Evolutionary conservation across 1,140 invertebrate genomes (phyloP).

Genomic region (Brachionus rubens): DNA sequence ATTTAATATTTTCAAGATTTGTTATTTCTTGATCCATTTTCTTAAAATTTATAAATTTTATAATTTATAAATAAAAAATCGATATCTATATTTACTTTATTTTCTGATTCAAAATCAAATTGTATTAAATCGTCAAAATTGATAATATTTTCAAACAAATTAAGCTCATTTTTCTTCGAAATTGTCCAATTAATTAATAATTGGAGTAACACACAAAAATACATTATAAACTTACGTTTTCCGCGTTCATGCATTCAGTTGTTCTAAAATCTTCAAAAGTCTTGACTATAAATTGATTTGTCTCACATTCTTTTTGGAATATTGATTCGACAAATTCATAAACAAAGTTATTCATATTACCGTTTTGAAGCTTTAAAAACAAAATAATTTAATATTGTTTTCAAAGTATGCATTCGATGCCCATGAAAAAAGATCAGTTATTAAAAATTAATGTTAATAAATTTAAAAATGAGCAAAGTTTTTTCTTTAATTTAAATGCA

Average conservation of each 20-base stretch:
- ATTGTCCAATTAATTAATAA: not conserved
- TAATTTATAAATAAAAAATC: too few relatives aligned
- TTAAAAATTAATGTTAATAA: not conserved
- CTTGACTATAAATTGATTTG: not conserved
- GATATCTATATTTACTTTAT: too few relatives aligned
- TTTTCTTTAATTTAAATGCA: not conserved
- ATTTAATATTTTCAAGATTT: slow-evolving; percentile 11
- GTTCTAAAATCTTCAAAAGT: not conserved
- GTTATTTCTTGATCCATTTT: not conserved
- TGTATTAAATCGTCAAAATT: slow-evolving; percentile 20
- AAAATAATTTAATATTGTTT: not conserved
- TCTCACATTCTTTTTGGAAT: slow-evolving; percentile 4
- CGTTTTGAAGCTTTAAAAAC: slow-evolving; percentile 1
- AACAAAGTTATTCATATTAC: slow-evolving; percentile 17
- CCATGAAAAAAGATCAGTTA: not conserved
- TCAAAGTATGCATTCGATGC: too few relatives aligned
- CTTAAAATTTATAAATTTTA: too few relatives aligned
- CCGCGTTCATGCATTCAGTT: too few relatives aligned
- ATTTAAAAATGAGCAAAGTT: too few relatives aligned
- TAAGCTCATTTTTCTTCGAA: not conserved
- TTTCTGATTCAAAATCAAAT: not conserved
- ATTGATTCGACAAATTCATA: not conserved
- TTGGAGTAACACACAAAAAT: too few relatives aligned
- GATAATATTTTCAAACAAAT: not conserved
- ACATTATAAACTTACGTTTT: too few relatives aligned